A percentile compares a stretch with the other conserved stretches of the same genome.
Evolutionary conservation across 2,797 vertebrate genomes (phyloP).

Genomic region (Malurus splendens): DNA sequence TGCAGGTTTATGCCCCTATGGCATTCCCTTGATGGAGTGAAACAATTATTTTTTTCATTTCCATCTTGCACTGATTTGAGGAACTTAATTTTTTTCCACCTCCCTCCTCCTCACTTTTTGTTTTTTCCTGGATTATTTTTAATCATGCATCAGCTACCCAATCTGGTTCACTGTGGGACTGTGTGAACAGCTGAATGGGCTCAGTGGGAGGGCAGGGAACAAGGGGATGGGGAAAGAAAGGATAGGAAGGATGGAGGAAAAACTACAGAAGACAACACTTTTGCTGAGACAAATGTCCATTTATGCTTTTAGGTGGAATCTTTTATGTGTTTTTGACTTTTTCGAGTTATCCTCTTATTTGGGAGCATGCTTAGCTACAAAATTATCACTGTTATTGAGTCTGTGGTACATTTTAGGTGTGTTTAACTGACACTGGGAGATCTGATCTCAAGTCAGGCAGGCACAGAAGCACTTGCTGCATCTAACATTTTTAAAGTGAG

Average conservation of each 20-base stretch:
- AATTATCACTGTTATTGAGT: neutral
- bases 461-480: neutral
- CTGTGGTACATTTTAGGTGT: neutral
- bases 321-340: neutral
- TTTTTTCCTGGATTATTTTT: constrained; percentile 59
- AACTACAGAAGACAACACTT: neutral
- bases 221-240: constrained; percentile 1
- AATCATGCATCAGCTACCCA: constrained; percentile 16
- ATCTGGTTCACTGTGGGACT: constrained; percentile 50
- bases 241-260: constrained; percentile 4
- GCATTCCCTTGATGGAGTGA: neutral
- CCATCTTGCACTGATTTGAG: neutral
- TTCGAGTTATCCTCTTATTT: neutral
- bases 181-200: constrained; percentile 57
- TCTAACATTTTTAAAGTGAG: neutral
- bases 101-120: constrained; percentile 30
- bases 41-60: neutral
- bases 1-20: neutral
- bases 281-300: neutral
- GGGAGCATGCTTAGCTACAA: neutral
- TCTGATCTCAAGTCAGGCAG: neutral
- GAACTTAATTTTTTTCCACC: constrained; percentile 19
- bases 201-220: constrained; percentile 50
- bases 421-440: neutral
- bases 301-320: neutral